Base-by-base conservation (phyloP, 1,140 invertebrate species). In the Aricia agestis region DNA sequence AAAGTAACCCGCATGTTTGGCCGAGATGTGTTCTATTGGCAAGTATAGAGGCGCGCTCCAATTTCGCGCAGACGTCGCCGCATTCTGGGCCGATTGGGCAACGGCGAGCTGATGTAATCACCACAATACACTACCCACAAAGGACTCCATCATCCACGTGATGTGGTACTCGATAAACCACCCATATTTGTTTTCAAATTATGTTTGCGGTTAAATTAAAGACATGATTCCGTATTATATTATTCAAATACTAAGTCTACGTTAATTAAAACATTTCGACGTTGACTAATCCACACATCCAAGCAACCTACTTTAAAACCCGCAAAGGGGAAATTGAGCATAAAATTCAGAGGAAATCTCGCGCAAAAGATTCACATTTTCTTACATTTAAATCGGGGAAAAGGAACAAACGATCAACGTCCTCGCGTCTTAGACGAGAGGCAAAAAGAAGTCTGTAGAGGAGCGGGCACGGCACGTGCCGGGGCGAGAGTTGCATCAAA, bases 11-110 rank as follows among this genome's bases (percentile, higher is more conserved):
- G 71, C 71, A 61, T 74, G 73, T 72, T 74, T 68, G 72, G 66
- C 69, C 65, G 70, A 69, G 71, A 72, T 69, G 66, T 72, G 63
- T 67, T 71, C 72, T 73, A 74, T 74, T 76, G 74, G 77, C 77
- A 69, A 71, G 72, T 76, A 69, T 69, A 59, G 71, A 72, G 65
- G 67, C 67, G 69, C 69, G 70, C 69, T 71, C 68, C 70, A 74
- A 70, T 72, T 72, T 73, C 69, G 71, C 66, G 70, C 76, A 76
- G 73, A 82, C 80, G 78, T 73, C 68, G 72, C 74, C 79, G 78
- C 82, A 87, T 85, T 87, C 84, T 85, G 79, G 82, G 82, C 72
- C 86, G 80, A 80, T 89, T 86, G 78, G 73, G 78, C 79, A 85
- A 88, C 78, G 71, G 68, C 74, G 74, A 78, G 72, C 71, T 78